A percentile compares a stretch with the other conserved stretches of the same genome.
Conservation (phyloP, 2,888 invertebrate genomes). For the Liodrosophila aerea region DNA sequence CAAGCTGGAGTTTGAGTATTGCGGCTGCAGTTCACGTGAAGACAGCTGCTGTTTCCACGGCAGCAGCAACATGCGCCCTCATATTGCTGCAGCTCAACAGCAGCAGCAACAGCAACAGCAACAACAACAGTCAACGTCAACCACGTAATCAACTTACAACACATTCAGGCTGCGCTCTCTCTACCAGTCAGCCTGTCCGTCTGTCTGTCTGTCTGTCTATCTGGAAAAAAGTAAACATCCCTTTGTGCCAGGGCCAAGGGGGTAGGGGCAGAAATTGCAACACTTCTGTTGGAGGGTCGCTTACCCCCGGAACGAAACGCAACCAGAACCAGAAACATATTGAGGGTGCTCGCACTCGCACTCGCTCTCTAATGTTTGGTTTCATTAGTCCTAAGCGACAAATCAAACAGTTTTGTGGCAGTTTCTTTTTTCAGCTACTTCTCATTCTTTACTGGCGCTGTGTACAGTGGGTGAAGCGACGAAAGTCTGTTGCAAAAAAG, state of each 20-base stretch:
- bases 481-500: too few species aligned
- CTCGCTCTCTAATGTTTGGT: constrained; percentile 70
- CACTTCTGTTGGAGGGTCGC: constrained; percentile 39
- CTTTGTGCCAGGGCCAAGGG: constrained; percentile 26
- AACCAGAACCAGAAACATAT: constrained; percentile 41
- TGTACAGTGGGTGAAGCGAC: background rate
- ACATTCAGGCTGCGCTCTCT: constrained; percentile 28
- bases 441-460: background rate
- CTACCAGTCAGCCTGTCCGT: constrained; percentile 5
- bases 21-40: constrained; percentile 60
- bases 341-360: constrained; percentile 34
- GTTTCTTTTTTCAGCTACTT: constrained; percentile 39
- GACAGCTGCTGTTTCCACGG: constrained; percentile 59
- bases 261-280: constrained; percentile 51
- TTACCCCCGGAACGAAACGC: constrained; percentile 33
- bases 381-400: constrained; percentile 78
- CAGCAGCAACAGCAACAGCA: constrained; percentile 49
- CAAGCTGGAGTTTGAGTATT: constrained; percentile 35
- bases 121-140: constrained; percentile 56
- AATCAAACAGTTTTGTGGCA: constrained; percentile 79
- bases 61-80: constrained; percentile 66
- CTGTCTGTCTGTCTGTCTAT: constrained; percentile 19
- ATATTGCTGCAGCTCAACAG: constrained; percentile 54
- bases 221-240: constrained; percentile 54
- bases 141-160: constrained; percentile 77